Conservation (phyloP, 2,113 vertebrate species). For the Thalassarche chlororhynchos region DNA sequence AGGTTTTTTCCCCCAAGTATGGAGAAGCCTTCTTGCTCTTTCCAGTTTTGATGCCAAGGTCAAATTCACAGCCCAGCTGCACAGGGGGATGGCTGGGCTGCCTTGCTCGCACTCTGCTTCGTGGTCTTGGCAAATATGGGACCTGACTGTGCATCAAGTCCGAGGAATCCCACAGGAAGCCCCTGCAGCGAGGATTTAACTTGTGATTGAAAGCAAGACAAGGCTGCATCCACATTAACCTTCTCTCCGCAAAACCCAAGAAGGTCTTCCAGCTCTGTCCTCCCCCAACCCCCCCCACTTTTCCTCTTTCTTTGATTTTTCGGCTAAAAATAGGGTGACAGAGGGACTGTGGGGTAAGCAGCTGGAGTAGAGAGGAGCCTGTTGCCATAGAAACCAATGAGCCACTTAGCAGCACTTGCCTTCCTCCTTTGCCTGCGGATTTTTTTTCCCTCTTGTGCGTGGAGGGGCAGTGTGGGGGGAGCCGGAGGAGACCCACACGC, state of each 20-base stretch:
- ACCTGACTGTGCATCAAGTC: neutral
- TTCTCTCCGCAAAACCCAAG: neutral
- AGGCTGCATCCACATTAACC: conserved; percentile 29
- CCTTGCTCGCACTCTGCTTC: neutral
- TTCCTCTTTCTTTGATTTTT: conserved; percentile 76
- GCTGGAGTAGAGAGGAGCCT: conserved; percentile 77
- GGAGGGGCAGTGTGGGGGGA: neutral
- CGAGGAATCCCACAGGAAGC: conserved; percentile 6
- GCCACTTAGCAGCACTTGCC: conserved; percentile 80
- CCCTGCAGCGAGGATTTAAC: neutral
- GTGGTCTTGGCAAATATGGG: neutral
- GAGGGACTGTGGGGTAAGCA: conserved; percentile 85
- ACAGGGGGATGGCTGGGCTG: neutral
- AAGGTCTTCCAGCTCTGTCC: conserved; percentile 3
- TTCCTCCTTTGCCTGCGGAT: conserved; percentile 74
- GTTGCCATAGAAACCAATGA: conserved; percentile 83
- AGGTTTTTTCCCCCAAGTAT: neutral
- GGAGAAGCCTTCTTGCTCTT: neutral
- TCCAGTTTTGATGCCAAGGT: neutral
- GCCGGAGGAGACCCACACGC: neutral
- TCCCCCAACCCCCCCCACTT: conserved; percentile 35
- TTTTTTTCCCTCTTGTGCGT: conserved; percentile 50
- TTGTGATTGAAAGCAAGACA: conserved; percentile 51
- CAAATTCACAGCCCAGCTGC: neutral
- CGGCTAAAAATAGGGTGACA: conserved; percentile 85